Percentiles rank a stretch among this genome's conserved stretches.
Evolutionary conservation across 2,113 vertebrate genomes (phyloP).

Genomic region (Tragelaphus buxtoni): DNA sequence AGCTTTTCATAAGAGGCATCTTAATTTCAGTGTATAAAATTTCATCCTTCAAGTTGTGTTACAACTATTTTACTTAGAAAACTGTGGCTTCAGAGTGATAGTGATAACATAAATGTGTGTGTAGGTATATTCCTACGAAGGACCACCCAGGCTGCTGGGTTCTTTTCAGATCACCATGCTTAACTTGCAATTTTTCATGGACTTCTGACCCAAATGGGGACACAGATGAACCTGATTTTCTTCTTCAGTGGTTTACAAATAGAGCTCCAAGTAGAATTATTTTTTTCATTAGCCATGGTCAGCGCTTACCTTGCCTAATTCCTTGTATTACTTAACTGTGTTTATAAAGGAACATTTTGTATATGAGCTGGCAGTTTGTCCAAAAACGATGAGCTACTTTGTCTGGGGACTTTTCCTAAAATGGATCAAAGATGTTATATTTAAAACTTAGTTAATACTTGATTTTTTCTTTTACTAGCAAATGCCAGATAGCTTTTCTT

Average conservation of each 20-base stretch:
- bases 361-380: not conserved
- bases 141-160: not conserved
- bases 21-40: not conserved
- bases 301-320: not conserved
- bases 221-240: constrained; percentile 5
- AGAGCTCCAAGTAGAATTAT: not conserved
- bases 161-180: not conserved
- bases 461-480: not conserved
- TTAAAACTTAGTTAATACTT: not conserved
- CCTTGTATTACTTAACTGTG: not conserved
- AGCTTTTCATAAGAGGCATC: not conserved
- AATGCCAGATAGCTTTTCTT: not conserved
- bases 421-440: not conserved
- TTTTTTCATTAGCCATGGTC: not conserved
- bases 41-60: not conserved
- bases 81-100: not conserved
- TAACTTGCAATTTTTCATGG: not conserved
- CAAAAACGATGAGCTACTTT: not conserved
- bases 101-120: not conserved
- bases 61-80: not conserved
- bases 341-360: not conserved
- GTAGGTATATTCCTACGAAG: not conserved
- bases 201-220: not conserved
- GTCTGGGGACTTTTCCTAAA: not conserved
- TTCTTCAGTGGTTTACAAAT: not conserved